Percentiles rank a stretch among this genome's conserved stretches.
These are phyloP conservation scores for Thalpophila matura DNA, from an alignment of 2,888 invertebrate species.

Conservation along the genomic window DNA sequence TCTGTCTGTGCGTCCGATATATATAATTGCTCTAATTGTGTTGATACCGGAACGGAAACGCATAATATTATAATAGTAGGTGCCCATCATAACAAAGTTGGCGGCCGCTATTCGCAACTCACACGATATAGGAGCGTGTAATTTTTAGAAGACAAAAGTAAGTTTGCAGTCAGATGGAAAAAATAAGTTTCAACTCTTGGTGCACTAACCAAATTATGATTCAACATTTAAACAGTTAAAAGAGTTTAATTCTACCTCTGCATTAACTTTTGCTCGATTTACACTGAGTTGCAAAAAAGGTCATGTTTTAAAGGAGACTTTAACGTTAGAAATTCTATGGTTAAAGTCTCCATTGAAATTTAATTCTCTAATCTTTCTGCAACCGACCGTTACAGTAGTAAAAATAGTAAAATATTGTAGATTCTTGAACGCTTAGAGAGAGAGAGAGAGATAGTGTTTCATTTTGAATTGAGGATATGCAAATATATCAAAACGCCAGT, in stretches of 20 bases:
- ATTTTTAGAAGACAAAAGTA: neutral
- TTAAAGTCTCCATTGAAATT: too few species aligned
- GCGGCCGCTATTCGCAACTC: constrained; percentile 27
- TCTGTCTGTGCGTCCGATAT: constrained; percentile 31
- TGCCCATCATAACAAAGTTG: constrained; percentile 28
- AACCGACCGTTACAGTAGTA: too few species aligned
- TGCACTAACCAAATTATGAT: too few species aligned
- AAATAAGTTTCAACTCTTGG: neutral
- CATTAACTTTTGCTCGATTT: neutral
- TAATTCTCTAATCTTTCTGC: too few species aligned
- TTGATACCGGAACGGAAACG: constrained; percentile 59
- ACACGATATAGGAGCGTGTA: constrained; percentile 30
- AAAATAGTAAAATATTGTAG: too few species aligned
- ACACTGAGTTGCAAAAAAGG: too few species aligned
- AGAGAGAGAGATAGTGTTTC: too few species aligned
- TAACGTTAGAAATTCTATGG: too few species aligned
- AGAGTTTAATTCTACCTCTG: neutral
- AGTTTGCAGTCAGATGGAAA: neutral
- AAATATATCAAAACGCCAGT: too few species aligned
- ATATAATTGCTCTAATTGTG: constrained; percentile 52
- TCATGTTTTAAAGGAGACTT: too few species aligned
- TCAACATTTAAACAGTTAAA: neutral
- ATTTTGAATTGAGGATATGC: too few species aligned
- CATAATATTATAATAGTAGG: constrained; percentile 50
- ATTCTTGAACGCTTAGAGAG: too few species aligned